Percentiles rank a stretch among this genome's conserved stretches.
Evolutionary conservation across 2,797 vertebrate genomes (phyloP).

Genomic region (Channa striata): DNA sequence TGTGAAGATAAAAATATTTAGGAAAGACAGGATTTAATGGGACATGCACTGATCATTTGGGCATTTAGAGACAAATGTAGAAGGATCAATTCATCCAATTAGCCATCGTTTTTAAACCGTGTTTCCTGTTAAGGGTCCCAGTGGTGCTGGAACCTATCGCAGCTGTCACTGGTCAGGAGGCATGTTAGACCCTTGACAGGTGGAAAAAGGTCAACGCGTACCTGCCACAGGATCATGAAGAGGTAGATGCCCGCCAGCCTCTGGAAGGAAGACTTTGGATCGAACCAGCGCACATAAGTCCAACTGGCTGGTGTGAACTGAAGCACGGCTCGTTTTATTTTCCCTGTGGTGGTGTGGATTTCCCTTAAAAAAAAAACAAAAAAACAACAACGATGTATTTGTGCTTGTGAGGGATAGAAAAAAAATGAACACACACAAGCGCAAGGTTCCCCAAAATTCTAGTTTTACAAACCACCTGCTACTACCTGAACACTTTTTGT

Average conservation of each 20-base stretch:
- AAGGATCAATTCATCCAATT: no score
- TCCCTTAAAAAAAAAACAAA: constrained; percentile 82
- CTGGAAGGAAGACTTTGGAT: constrained; percentile 96
- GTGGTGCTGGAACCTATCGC: no score
- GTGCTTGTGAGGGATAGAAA: constrained; percentile 1
- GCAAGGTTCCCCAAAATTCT: not conserved
- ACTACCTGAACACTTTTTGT: not conserved
- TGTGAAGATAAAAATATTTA: constrained; percentile 57
- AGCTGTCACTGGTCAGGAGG: no score
- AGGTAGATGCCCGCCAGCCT: constrained; percentile 94
- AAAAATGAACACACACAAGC: constrained; percentile 8
- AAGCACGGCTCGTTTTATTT: constrained; percentile 93
- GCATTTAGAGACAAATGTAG: not conserved
- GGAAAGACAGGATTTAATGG: not conserved
- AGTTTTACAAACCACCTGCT: not conserved
- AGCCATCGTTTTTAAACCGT: no score
- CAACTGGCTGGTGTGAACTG: constrained; percentile 98
- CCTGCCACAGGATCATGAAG: constrained; percentile 99
- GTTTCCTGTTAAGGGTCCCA: no score
- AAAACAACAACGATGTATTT: not conserved
- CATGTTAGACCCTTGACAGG: no score
- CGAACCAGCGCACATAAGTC: constrained; percentile 97
- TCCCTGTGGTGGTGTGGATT: constrained; percentile 95
- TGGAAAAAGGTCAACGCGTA: constrained; percentile 27
- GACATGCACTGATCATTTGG: not conserved